phyloP scores from a whole-genome alignment of 2,888 invertebrate genomes.

The Leucophenga maculata region DNA sequence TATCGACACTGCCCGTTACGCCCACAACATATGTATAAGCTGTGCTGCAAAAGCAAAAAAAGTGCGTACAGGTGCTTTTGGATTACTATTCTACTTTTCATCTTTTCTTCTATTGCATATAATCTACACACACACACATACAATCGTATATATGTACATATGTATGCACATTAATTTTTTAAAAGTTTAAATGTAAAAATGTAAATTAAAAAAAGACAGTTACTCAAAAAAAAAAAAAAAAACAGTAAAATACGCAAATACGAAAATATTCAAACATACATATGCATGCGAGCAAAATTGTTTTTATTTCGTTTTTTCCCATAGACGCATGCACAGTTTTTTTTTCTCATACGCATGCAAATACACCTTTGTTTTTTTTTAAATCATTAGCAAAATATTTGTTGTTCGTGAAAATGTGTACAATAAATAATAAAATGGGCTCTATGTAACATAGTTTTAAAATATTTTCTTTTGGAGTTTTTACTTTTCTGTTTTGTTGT shows the following conservation, averaged over 20 bases:
- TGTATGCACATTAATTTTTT: constrained; percentile 29
- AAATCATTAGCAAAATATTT: too few relatives aligned
- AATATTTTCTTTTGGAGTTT: too few relatives aligned
- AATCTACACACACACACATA: constrained; percentile 15
- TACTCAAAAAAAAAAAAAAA: not conserved
- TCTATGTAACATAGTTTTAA: too few relatives aligned
- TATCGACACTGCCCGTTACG: not conserved
- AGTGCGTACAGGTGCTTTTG: constrained; percentile 26
- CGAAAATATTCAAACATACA: constrained; percentile 35
- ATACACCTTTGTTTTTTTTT: too few relatives aligned
- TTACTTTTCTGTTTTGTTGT: not conserved
- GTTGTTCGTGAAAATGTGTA: too few relatives aligned
- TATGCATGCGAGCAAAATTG: constrained; percentile 59
- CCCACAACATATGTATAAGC: not conserved
- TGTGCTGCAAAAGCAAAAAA: constrained; percentile 1
- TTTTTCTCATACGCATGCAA: too few relatives aligned
- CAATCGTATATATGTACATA: constrained; percentile 33
- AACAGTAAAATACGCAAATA: constrained; percentile 49
- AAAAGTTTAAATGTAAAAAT: not conserved
- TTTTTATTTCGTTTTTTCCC: constrained; percentile 25
- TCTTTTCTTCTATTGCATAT: not conserved
- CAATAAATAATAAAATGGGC: too few relatives aligned
- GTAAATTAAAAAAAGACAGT: not conserved
- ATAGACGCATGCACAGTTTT: too few relatives aligned
- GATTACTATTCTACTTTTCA: not conserved